Percentiles rank a stretch among this genome's conserved stretches.
Conservation (phyloP, 1,140 invertebrate genomes). For the Homarus americanus region DNA sequence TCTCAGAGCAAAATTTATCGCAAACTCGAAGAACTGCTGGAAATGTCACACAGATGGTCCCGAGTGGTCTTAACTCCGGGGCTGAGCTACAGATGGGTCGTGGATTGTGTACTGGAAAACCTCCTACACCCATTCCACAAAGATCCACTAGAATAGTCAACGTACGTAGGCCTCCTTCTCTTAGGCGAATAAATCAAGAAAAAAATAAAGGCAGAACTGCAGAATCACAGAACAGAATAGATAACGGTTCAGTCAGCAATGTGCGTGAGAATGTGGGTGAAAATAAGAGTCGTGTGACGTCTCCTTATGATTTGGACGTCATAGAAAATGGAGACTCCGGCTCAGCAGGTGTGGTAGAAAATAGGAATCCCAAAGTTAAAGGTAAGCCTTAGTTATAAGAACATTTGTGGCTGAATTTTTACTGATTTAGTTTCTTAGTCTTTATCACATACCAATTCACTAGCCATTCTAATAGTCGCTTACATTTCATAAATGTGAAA, state of each 20-base stretch:
- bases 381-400: constrained; percentile 41
- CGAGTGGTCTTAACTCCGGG: background rate
- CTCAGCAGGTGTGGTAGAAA: constrained; percentile 20
- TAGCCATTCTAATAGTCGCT: no score
- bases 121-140: constrained; percentile 19
- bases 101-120: background rate
- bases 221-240: background rate
- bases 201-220: background rate
- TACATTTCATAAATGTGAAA: no score
- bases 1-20: constrained; percentile 51
- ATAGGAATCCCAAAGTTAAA: constrained; percentile 9
- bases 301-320: constrained; percentile 51
- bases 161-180: constrained; percentile 14
- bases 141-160: constrained; percentile 23
- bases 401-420: no score
- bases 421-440: no score
- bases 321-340: constrained; percentile 26
- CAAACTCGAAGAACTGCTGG: constrained; percentile 36
- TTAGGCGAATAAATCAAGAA: background rate
- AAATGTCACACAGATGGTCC: constrained; percentile 37
- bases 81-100: background rate
- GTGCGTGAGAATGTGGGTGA: background rate
- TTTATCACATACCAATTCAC: no score
- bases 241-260: background rate
- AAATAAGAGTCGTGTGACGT: background rate